These are phyloP conservation scores for Hippocampus barbouri DNA, from an alignment of 2,113 vertebrate genomes.

Conservation along the genomic window DNA sequence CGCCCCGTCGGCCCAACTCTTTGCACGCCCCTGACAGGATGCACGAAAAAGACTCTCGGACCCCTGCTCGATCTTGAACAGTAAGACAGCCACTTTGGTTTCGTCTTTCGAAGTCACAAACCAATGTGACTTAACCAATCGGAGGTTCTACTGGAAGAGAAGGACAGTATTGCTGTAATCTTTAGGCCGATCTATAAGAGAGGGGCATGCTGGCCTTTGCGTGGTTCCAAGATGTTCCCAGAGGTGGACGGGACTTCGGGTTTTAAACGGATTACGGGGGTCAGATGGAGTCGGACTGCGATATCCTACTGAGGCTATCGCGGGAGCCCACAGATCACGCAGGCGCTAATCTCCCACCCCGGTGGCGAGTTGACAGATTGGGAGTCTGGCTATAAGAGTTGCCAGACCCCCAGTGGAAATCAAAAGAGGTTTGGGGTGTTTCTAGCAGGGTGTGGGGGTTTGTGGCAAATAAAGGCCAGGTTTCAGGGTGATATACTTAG, in stretches of 20 bases:
- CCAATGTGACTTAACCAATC: not conserved
- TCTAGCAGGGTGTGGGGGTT: not conserved
- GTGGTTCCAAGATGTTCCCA: slow-evolving; percentile 8
- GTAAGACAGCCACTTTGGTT: not conserved
- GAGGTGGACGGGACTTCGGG: slow-evolving; percentile 11
- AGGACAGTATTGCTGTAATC: not conserved
- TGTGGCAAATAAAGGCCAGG: slow-evolving; percentile 15
- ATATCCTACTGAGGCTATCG: slow-evolving; percentile 23
- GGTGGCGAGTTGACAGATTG: slow-evolving; percentile 37
- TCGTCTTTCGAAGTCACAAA: not conserved
- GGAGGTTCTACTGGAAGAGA: not conserved
- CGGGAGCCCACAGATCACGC: slow-evolving; percentile 24
- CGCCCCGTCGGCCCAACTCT: too few species aligned
- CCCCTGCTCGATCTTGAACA: not conserved
- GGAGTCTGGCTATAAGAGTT: slow-evolving; percentile 1
- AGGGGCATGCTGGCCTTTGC: not conserved
- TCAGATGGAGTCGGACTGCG: slow-evolving; percentile 37
- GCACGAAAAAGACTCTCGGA: not conserved
- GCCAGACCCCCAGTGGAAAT: slow-evolving; percentile 19
- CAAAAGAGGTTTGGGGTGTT: not conserved
- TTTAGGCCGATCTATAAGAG: not conserved
- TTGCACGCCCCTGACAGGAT: too few species aligned
- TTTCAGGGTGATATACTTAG: slow-evolving; percentile 32
- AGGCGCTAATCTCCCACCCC: slow-evolving; percentile 41
- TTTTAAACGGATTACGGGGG: slow-evolving; percentile 14